Evolutionary conservation across 2,888 invertebrate species (phyloP).

Genomic region (Torymus tubicola): DNA sequence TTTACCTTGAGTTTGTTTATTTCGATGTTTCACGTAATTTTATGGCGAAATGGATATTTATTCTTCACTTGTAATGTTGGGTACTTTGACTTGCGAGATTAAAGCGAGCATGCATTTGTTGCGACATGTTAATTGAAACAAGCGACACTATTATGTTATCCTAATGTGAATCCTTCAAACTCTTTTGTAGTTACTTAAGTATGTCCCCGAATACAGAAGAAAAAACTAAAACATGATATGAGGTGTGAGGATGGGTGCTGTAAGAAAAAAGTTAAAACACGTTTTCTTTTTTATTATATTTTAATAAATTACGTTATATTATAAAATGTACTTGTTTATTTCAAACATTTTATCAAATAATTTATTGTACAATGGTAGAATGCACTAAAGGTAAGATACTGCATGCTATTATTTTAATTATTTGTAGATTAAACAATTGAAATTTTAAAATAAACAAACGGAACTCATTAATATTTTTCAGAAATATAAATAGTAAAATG

Average conservation of each 20-base stretch:
- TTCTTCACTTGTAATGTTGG: constrained; percentile 39
- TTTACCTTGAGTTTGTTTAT: constrained; percentile 1
- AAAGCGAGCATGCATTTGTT: constrained; percentile 20
- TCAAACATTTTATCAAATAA: background rate
- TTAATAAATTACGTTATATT: constrained; percentile 50
- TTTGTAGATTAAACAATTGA: too few species aligned
- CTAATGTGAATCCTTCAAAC: constrained; percentile 25
- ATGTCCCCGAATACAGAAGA: constrained; percentile 21
- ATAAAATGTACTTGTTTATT: background rate
- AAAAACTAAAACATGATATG: constrained; percentile 14
- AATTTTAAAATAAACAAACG: too few species aligned
- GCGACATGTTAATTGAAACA: background rate
- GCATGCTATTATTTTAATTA: too few species aligned
- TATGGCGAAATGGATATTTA: constrained; percentile 17
- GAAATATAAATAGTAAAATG: too few species aligned
- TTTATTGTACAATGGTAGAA: too few species aligned
- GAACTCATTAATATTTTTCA: too few species aligned
- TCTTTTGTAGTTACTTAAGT: constrained; percentile 10
- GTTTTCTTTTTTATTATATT: constrained; percentile 47
- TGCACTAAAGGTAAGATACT: too few species aligned
- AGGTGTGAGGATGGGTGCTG: constrained; percentile 55
- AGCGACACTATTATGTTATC: constrained; percentile 27
- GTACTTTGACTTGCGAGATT: constrained; percentile 23
- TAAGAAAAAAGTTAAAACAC: constrained; percentile 41
- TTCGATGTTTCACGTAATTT: background rate